phyloP scores from a whole-genome alignment of 1,140 invertebrate genomes.

The Apocrypta bakeri region DNA sequence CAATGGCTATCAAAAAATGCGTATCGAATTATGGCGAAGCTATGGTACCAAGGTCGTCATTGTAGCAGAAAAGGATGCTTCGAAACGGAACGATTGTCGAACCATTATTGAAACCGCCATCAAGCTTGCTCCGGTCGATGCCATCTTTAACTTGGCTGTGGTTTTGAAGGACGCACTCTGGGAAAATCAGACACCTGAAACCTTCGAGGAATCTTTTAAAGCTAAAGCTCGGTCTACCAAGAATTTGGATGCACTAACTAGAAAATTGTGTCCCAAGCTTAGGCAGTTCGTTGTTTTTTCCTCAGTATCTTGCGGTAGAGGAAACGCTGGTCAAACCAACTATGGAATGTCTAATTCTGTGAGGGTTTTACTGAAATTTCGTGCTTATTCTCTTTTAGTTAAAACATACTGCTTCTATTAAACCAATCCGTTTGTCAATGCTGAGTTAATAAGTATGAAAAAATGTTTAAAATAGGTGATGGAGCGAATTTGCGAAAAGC shows the following conservation, averaged over 20 bases:
- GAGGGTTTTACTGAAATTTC: no score
- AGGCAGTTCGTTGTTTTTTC: constrained; percentile 82
- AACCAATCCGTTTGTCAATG: no score
- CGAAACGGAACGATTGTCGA: constrained; percentile 72
- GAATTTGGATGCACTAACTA: constrained; percentile 72
- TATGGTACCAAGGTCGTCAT: constrained; percentile 75
- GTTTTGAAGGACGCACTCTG: constrained; percentile 75
- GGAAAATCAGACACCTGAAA: constrained; percentile 74
- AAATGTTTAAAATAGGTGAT: constrained; percentile 63
- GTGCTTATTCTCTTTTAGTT: no score
- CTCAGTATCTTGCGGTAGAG: constrained; percentile 84
- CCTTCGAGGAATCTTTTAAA: constrained; percentile 71
- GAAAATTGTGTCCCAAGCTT: constrained; percentile 74
- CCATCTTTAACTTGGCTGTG: constrained; percentile 87
- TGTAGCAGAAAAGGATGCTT: constrained; percentile 72
- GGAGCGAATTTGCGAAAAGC: constrained; percentile 77
- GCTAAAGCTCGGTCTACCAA: constrained; percentile 75
- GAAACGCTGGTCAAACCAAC: constrained; percentile 86
- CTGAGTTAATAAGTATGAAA: no score
- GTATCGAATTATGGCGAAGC: constrained; percentile 73
- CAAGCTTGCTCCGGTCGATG: constrained; percentile 80
- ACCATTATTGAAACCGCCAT: constrained; percentile 77
- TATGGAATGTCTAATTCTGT: constrained; percentile 80
- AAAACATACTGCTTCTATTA: no score
- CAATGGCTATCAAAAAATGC: constrained; percentile 81